phyloP scores from a whole-genome alignment of 2,113 vertebrate species.

The Pontoporia blainvillei region DNA sequence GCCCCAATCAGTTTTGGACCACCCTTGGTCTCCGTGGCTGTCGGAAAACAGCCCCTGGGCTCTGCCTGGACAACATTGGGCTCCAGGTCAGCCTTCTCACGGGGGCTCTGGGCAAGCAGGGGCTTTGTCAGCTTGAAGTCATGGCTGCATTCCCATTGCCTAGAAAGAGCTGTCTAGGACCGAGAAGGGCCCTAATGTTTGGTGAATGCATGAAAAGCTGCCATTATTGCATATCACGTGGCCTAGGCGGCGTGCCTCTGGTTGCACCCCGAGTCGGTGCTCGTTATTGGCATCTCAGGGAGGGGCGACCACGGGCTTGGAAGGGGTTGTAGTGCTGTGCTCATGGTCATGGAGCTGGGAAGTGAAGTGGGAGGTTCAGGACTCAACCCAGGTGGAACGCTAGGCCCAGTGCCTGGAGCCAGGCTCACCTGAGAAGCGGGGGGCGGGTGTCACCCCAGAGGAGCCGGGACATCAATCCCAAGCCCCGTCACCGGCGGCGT shows the following conservation, averaged over 20 bases:
- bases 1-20: rapidly evolving
- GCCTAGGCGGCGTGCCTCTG: rapidly evolving
- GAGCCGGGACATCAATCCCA: not conserved
- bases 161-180: too few relatives aligned
- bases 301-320: rapidly evolving
- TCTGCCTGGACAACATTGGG: not conserved
- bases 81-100: not conserved
- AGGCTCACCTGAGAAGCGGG: too few relatives aligned
- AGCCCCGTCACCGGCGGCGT: not conserved
- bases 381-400: not conserved
- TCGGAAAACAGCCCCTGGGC: not conserved
- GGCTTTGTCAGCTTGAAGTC: too few relatives aligned
- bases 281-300: too few relatives aligned
- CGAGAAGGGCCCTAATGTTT: rapidly evolving
- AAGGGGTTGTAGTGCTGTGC: not conserved
- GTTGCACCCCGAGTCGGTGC: rapidly evolving
- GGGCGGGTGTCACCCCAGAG: rapidly evolving
- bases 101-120: not conserved
- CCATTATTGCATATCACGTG: rapidly evolving
- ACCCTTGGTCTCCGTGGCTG: not conserved
- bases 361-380: not conserved
- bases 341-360: not conserved
- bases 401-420: not conserved
- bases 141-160: not conserved
- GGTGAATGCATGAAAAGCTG: not conserved